Base-by-base conservation (phyloP, 2,113 vertebrate species). In the Leptodactylus fuscus region DNA sequence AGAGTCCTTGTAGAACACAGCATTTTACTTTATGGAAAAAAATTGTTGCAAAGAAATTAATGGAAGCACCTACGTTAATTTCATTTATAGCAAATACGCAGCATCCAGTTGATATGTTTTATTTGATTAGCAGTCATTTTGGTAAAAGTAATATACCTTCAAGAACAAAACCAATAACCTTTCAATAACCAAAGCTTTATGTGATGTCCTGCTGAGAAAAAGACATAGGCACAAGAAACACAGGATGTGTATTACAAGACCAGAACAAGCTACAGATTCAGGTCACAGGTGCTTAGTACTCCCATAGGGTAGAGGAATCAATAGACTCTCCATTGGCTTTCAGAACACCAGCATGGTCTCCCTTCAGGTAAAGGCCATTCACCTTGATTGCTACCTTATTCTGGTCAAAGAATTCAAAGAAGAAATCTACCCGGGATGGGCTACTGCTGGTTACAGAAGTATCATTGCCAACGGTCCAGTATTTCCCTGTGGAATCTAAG, bases 321-420 rank as follows among this genome's bases (percentile, higher is more conserved):
- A 98, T 95, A 90, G 96, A 87, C 55, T 99, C 97, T 0, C 96
- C 94, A 0, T 96, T 96, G 87, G 98, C 98, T 93, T 98, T 99
- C 87, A 99, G 96, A 88, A 99, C 98, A 6, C 97, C 98, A 0
- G 97, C 97, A 0, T 99, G 97, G 94, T 99, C 98, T 0, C 98
- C 98, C 67, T 96, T 97, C 88, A 99, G 95, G 90, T 99, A 99
- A 90, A 96, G 98, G 88, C 95, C 94, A 0, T 97, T 96, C 70
- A 90, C 94, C 91, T 97, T 97, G 90, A 99, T 93, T 18, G 97
- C 98, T 91, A 99, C 94, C 91, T 99, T 99, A 94, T 98, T 98
- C 91, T 97, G 98, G 90, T 99, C 98, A 67, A 96, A 98, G 93
- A 99, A 99, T 93, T 99, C 97, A 0, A 99, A 95, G 91, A 97